Percentiles rank a stretch among this genome's conserved stretches.
These are phyloP conservation scores for Caenorhabditis angaria DNA, from an alignment of 2,888 invertebrate species.

Conservation along the genomic window DNA sequence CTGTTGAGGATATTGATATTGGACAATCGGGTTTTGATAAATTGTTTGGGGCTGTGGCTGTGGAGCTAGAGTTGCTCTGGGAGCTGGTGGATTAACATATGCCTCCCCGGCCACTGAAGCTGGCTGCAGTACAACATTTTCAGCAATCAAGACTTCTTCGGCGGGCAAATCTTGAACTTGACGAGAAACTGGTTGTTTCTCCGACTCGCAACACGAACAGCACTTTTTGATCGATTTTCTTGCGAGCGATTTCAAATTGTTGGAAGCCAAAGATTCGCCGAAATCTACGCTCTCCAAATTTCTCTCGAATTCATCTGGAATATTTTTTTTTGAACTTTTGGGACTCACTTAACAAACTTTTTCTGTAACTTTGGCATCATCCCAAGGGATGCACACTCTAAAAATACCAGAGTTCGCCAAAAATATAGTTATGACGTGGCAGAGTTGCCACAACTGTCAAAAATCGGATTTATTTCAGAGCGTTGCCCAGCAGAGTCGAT, in stretches of 20 bases:
- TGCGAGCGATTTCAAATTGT: conserved; percentile 25
- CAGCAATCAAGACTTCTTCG: no score
- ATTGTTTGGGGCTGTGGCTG: neutral
- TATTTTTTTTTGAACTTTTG: no score
- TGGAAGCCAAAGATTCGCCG: conserved; percentile 14
- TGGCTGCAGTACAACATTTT: neutral
- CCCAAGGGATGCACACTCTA: no score
- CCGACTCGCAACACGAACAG: conserved; percentile 31
- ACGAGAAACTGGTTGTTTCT: conserved; percentile 31
- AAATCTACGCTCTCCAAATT: conserved; percentile 29
- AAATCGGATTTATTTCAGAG: no score
- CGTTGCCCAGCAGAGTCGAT: no score
- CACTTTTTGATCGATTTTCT: conserved; percentile 19
- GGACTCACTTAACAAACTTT: no score
- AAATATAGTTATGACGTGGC: no score
- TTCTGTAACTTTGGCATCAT: no score
- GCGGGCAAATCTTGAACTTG: conserved; percentile 6
- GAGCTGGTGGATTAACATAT: neutral
- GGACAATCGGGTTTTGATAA: conserved; percentile 31
- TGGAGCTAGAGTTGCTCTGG: neutral
- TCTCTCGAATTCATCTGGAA: conserved; percentile 36
- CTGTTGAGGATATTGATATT: conserved; percentile 19
- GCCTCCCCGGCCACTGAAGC: conserved; percentile 5
- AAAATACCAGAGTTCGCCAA: no score
- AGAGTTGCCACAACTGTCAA: no score